These are phyloP conservation scores for Sinocyclocheilus anophthalmus DNA, from an alignment of 2,113 vertebrate genomes.

Conservation along the genomic window DNA sequence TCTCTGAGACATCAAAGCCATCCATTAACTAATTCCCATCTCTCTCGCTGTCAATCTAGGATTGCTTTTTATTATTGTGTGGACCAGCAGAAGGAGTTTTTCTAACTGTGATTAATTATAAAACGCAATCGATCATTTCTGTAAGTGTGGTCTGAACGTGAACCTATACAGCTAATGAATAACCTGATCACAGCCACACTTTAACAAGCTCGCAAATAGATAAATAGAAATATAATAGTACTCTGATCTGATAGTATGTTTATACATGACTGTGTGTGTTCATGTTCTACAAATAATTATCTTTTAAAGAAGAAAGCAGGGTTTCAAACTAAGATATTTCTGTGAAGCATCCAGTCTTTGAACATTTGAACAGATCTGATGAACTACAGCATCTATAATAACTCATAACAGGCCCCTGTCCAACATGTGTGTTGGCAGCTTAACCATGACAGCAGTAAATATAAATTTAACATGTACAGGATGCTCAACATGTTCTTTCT, in stretches of 20 bases:
- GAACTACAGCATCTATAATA: too few species aligned
- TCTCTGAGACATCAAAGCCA: slow-evolving; percentile 2
- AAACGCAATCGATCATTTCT: slow-evolving; percentile 22
- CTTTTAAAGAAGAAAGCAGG: not conserved
- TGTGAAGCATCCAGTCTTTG: not conserved
- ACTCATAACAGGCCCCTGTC: too few species aligned
- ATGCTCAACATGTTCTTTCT: too few species aligned
- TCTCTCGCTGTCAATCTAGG: not conserved
- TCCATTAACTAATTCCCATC: not conserved
- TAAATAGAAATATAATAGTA: too few species aligned
- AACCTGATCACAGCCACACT: not conserved
- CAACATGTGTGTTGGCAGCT: too few species aligned
- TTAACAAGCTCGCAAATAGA: too few species aligned
- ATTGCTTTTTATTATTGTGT: slow-evolving; percentile 37
- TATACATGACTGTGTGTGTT: too few species aligned
- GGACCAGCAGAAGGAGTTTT: slow-evolving; percentile 8
- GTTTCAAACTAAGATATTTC: slow-evolving; percentile 21
- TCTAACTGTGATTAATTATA: slow-evolving; percentile 39
- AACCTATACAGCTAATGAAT: not conserved
- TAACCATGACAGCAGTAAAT: too few species aligned
- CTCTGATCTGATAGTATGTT: too few species aligned
- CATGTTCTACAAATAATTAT: too few species aligned
- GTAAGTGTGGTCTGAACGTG: not conserved
- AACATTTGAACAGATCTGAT: too few species aligned
- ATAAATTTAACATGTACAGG: too few species aligned